phyloP scores from a whole-genome alignment of 2,113 vertebrate species.

The Gadus macrocephalus region DNA sequence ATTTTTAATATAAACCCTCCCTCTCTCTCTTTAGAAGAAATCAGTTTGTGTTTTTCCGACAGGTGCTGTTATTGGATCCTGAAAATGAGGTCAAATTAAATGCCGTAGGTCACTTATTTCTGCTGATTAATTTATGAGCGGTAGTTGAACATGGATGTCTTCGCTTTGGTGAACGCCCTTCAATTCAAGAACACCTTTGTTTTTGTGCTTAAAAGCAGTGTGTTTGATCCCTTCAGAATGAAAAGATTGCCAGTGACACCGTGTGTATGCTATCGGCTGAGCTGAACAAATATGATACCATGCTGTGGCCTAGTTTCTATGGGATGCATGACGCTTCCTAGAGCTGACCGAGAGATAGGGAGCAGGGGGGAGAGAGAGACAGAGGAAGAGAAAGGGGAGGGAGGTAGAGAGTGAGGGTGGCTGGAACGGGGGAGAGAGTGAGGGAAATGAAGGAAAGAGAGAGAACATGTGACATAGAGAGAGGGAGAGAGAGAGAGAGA shows the following conservation, averaged over 20 bases:
- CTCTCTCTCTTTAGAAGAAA: conserved; percentile 19
- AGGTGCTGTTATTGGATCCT: conserved; percentile 15
- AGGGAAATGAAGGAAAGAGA: not conserved
- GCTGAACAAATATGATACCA: conserved; percentile 48
- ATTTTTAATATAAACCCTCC: conserved; percentile 16
- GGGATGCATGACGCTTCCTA: conserved; percentile 31
- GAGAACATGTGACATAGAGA: not conserved
- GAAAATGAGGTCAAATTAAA: not conserved
- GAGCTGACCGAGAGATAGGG: conserved; percentile 18
- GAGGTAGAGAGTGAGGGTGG: too few relatives aligned
- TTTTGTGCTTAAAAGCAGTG: too few relatives aligned
- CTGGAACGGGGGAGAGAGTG: not conserved
- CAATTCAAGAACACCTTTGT: too few relatives aligned
- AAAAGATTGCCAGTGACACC: conserved; percentile 41
- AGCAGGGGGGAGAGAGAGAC: too few relatives aligned
- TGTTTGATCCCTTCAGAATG: conserved; percentile 9
- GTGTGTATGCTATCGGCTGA: conserved; percentile 33
- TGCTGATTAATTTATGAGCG: too few relatives aligned
- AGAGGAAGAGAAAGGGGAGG: too few relatives aligned
- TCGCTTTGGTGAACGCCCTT: too few relatives aligned
- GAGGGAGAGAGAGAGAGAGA: not conserved
- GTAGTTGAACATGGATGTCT: too few relatives aligned
- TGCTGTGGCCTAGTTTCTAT: conserved; percentile 47
- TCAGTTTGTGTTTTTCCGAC: conserved; percentile 28
- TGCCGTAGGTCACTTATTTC: too few relatives aligned